Conservation (phyloP, 2,113 vertebrate genomes). For the Catharus minimus region DNA sequence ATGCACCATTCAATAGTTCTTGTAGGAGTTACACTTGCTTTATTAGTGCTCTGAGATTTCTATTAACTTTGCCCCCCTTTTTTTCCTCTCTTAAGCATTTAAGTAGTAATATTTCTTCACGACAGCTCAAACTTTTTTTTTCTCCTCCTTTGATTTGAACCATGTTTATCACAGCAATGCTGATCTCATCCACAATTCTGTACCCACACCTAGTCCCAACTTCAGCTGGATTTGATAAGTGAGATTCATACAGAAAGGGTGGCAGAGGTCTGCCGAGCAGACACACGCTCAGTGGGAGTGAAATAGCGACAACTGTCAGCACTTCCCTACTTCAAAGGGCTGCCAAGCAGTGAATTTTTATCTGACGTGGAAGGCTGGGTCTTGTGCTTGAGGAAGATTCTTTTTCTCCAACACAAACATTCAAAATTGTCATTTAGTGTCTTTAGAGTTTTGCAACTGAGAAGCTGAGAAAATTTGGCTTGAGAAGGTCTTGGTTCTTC, state of each 20-base stretch:
- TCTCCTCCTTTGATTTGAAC: not conserved
- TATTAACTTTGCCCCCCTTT: no score
- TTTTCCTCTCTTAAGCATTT: no score
- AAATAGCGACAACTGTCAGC: not conserved
- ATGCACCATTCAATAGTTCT: no score
- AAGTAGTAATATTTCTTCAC: not conserved
- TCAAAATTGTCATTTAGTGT: not conserved
- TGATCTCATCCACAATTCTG: not conserved
- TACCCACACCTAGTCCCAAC: not conserved
- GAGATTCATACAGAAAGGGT: not conserved
- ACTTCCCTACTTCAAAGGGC: not conserved
- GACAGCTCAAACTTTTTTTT: not conserved
- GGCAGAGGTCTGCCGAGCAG: not conserved
- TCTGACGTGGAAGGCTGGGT: not conserved
- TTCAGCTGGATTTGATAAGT: not conserved
- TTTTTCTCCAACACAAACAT: not conserved
- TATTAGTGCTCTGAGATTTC: no score
- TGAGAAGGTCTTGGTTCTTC: not conserved
- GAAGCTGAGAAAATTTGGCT: not conserved
- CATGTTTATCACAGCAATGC: not conserved
- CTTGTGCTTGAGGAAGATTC: not conserved
- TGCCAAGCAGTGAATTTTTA: not conserved
- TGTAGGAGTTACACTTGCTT: no score
- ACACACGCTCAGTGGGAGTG: not conserved
- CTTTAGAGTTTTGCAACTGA: not conserved